These are phyloP conservation scores for Microtus richardsoni DNA, from an alignment of 2,113 vertebrate species.

Conservation along the genomic window DNA sequence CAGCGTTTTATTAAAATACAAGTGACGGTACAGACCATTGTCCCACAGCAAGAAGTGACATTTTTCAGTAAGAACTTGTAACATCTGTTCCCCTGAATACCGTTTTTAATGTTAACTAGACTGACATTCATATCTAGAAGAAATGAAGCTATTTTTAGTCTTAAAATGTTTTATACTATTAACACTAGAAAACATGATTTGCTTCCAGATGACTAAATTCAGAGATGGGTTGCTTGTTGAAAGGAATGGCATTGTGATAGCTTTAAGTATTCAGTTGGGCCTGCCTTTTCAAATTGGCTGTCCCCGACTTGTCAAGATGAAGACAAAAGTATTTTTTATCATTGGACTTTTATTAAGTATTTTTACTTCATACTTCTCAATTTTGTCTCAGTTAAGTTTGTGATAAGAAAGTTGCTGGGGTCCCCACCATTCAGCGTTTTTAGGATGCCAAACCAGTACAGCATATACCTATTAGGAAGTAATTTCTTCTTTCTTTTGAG, in stretches of 20 bases:
- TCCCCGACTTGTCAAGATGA: not conserved
- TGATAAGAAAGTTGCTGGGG: not conserved
- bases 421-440: constrained; percentile 2
- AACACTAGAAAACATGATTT: not conserved
- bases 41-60: not conserved
- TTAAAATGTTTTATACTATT: not conserved
- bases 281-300: not conserved
- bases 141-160: constrained; percentile 6
- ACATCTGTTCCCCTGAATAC: not conserved
- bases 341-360: constrained; percentile 4
- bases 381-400: constrained; percentile 30
- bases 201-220: not conserved
- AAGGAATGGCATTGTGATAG: not conserved
- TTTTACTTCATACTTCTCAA: not conserved
- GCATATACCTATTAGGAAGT: constrained; percentile 30
- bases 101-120: not conserved
- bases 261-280: not conserved
- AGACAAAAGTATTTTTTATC: not conserved
- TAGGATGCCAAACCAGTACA: not conserved
- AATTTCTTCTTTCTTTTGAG: constrained; percentile 1
- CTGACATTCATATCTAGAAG: not conserved
- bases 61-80: constrained; percentile 21
- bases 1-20: too few species aligned
- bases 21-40: too few species aligned
- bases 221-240: not conserved